Evolutionary conservation across 2,113 vertebrate genomes (phyloP).

Genomic region (Cygnus atratus): DNA sequence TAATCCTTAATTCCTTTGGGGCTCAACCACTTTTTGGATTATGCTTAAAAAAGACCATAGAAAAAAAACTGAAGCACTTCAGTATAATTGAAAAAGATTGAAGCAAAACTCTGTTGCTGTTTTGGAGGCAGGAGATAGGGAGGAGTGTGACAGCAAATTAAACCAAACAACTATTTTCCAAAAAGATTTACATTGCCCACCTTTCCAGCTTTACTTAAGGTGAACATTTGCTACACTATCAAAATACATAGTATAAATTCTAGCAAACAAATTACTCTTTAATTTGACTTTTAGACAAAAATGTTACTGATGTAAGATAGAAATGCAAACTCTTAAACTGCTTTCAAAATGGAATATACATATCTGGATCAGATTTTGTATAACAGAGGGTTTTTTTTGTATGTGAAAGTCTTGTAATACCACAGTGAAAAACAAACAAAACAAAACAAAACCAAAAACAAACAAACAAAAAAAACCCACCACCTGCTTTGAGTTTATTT

Average conservation of each 20-base stretch:
- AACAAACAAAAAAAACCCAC: not conserved
- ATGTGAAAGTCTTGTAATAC: not conserved
- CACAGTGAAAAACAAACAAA: not conserved
- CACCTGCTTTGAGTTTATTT: not conserved
- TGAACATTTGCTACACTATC: not conserved
- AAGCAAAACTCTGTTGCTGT: not conserved
- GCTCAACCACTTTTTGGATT: not conserved
- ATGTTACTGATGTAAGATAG: not conserved
- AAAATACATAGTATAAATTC: not conserved
- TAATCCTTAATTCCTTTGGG: not conserved
- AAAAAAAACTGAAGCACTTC: not conserved
- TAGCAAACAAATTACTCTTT: not conserved
- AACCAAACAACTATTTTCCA: not conserved
- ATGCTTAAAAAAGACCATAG: not conserved
- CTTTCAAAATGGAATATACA: not conserved
- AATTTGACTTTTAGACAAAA: not conserved
- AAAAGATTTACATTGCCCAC: not conserved
- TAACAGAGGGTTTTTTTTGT: accelerated
- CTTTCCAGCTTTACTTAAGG: not conserved
- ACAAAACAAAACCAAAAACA: not conserved
- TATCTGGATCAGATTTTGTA: not conserved
- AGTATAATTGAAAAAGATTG: too few species aligned
- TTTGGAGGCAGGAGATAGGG: not conserved
- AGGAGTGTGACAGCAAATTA: not conserved
- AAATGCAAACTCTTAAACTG: not conserved